Evolutionary conservation across 1,140 invertebrate genomes (phyloP).

Genomic region (Diploscapter pachys): DNA sequence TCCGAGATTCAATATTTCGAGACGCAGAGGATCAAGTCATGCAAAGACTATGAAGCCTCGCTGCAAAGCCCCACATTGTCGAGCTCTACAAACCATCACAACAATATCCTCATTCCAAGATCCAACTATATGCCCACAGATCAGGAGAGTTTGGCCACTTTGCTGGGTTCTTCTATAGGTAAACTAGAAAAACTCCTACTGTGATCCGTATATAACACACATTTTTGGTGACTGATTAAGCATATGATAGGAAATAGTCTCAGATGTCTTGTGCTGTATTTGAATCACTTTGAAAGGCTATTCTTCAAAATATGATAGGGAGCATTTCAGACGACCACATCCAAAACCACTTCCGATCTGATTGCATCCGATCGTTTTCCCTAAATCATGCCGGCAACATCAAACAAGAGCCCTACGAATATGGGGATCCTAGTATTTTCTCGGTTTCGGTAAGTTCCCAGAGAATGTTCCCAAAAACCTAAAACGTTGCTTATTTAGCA

Average conservation of each 20-base stretch:
- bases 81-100: conserved; percentile 16
- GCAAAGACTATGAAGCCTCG: conserved; percentile 26
- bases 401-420: conserved; percentile 30
- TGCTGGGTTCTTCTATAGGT: too few species aligned
- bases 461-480: background rate
- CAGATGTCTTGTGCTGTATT: background rate
- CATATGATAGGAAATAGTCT: background rate
- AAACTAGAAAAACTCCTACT: too few species aligned
- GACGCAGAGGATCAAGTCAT: too few species aligned
- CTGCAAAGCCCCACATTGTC: conserved; percentile 28
- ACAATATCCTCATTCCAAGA: background rate
- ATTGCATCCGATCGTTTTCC: background rate
- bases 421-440: background rate
- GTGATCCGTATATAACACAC: too few species aligned
- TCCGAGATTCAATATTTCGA: too few species aligned
- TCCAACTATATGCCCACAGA: too few species aligned
- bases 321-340: conserved; percentile 2
- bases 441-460: too few species aligned
- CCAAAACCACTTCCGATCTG: conserved; percentile 1
- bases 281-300: conserved; percentile 13
- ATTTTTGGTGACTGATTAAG: too few species aligned
- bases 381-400: background rate
- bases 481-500: background rate
- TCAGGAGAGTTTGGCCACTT: too few species aligned
- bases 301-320: conserved; percentile 13